Conservation (phyloP, 2,888 invertebrate species). For the Oxystoma pomonae region DNA sequence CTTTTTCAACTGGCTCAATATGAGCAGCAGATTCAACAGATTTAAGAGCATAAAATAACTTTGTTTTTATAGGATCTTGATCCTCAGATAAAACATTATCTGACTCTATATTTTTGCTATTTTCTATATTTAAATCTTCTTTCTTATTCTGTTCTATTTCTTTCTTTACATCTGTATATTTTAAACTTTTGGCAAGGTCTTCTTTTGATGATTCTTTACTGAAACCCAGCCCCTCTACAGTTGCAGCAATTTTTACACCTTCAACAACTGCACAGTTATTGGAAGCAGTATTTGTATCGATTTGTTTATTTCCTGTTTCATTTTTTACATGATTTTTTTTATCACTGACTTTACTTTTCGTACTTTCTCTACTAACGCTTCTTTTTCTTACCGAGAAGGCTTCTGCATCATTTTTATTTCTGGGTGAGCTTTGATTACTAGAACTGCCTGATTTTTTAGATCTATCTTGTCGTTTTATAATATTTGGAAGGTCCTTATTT, state of each 20-base stretch:
- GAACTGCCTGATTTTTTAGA: slow-evolving; percentile 10
- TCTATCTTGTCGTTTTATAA: slow-evolving; percentile 4
- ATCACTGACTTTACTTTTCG: background rate
- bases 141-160: background rate
- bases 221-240: background rate
- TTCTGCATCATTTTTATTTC: slow-evolving; percentile 11
- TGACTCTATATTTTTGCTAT: background rate
- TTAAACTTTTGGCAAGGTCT: background rate
- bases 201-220: background rate
- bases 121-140: background rate
- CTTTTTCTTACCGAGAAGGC: background rate
- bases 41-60: too few relatives aligned
- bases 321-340: background rate
- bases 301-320: background rate
- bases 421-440: slow-evolving; percentile 16
- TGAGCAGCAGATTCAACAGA: background rate
- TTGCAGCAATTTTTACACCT: background rate
- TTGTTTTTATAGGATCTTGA: background rate
- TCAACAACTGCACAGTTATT: background rate
- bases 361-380: background rate
- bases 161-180: slow-evolving; percentile 1
- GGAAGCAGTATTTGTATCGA: background rate
- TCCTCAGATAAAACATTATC: background rate
- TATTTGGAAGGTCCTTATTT: too few relatives aligned
- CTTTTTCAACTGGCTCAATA: background rate